Base-by-base conservation (phyloP, 2,113 vertebrate species). In the Marcusenius ussheri region DNA sequence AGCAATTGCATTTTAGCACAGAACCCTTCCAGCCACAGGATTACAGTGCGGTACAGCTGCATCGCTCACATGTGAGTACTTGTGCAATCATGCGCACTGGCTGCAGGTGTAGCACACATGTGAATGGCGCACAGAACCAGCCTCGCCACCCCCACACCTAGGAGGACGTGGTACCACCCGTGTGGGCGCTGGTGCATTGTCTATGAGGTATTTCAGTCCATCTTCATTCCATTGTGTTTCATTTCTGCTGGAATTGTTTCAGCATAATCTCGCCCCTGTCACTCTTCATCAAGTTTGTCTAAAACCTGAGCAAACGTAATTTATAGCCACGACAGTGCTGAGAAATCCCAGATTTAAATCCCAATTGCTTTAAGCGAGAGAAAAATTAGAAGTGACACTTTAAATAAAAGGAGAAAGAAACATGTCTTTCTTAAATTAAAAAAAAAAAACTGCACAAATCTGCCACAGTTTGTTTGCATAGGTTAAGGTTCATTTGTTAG, bases 281-380 rank as follows among this genome's bases (percentile, higher is more conserved):
- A 86, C 9, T 89, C 88, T 84, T 86, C 88, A 89, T 91, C 88
- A 91, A 39, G 35, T 27, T 53, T 51, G 46, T 56, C 80, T 86
- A 62, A 89, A 91, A 66, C 53, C 90, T 15, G 74, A 86, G 83
- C 46, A 86, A 42, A 86, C 39, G 90, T 62, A 87, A 91, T 91
- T 89, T 53, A 91, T 70, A 66, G 83, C 83, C 84, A 42, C 88
- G 83, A 89, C 88, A 89, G 46, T 39, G 58, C 80, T 10, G 90
- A 89, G 58, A 31, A 84, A 91, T 62, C 87, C 83, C 88, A 87
- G 27, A 58, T 91, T 86, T 86, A 53, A 66, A 24, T 87, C 90
- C 58, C 80, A 74, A 89, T 89, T 89, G 88, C 88, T 74, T 91
- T 89, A 58, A 46, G 51, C 35, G 46, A 53, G 89, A 70, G 80